Evolutionary conservation across 2,888 invertebrate genomes (phyloP).

Genomic region (Stenodema calcarata): DNA sequence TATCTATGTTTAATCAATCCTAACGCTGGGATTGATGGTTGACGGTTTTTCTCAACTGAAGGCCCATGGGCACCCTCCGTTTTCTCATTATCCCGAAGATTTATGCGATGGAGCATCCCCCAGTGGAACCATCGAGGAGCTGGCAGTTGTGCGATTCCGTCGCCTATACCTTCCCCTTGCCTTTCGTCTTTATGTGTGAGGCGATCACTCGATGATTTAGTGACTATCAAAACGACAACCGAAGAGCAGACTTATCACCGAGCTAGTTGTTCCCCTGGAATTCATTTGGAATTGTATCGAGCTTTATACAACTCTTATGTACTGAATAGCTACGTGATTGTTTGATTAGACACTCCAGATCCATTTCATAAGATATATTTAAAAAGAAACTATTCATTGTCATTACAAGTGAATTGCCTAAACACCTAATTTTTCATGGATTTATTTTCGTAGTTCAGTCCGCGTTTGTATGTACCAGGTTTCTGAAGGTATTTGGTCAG

Average conservation of each 20-base stretch:
- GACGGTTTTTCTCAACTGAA: background rate
- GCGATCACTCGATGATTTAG: background rate
- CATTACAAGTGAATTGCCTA: background rate
- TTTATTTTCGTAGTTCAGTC: no score
- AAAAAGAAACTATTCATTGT: background rate
- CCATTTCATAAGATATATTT: background rate
- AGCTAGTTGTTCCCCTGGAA: no score
- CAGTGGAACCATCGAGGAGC: background rate
- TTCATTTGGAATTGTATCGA: no score
- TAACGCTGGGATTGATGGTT: no score
- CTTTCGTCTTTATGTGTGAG: background rate
- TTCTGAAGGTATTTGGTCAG: background rate
- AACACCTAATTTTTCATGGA: background rate
- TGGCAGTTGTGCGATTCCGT: background rate
- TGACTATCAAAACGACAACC: background rate
- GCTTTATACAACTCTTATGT: background rate
- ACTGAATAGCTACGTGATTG: background rate
- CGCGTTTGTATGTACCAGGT: no score
- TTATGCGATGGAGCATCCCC: background rate
- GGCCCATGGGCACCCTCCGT: background rate
- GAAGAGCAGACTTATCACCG: background rate
- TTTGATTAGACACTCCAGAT: background rate
- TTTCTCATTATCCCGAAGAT: background rate
- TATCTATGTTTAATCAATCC: no score
- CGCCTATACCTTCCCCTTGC: background rate